Conservation (phyloP, 2,113 vertebrate species). For the Cyanoderma ruficeps region DNA sequence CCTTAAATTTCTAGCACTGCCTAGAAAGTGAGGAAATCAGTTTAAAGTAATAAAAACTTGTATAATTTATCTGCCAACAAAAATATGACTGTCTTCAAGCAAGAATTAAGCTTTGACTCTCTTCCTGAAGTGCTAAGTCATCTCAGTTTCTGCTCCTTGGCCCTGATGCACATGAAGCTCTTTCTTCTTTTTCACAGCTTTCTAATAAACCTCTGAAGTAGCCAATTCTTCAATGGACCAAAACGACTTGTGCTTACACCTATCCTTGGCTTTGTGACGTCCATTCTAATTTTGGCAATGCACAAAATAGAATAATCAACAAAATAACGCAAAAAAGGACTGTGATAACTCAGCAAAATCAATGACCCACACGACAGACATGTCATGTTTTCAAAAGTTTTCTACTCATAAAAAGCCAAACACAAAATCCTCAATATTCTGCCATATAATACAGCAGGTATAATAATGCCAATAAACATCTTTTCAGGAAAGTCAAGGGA, state of each 20-base stretch:
- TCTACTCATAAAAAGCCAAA: not conserved
- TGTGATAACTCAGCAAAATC: not conserved
- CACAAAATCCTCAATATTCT: not conserved
- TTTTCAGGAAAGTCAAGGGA: not conserved
- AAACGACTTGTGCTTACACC: not conserved
- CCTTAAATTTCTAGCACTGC: not conserved
- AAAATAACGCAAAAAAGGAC: not conserved
- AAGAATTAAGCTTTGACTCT: not conserved
- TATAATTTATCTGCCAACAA: not conserved
- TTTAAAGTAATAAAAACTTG: not conserved
- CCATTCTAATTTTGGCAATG: not conserved
- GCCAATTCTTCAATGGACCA: not conserved
- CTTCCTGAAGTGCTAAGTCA: not conserved
- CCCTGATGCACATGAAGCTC: not conserved
- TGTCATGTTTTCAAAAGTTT: not conserved
- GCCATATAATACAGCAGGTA: not conserved
- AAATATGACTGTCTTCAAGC: not conserved
- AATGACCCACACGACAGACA: not conserved
- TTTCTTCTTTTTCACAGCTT: not conserved
- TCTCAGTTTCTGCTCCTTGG: not conserved
- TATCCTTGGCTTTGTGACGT: not conserved
- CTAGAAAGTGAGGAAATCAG: not conserved
- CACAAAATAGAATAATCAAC: not conserved
- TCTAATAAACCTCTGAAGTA: not conserved
- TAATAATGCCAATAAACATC: not conserved